phyloP scores from a whole-genome alignment of 2,888 invertebrate species.

The Nomada goodeniana region DNA sequence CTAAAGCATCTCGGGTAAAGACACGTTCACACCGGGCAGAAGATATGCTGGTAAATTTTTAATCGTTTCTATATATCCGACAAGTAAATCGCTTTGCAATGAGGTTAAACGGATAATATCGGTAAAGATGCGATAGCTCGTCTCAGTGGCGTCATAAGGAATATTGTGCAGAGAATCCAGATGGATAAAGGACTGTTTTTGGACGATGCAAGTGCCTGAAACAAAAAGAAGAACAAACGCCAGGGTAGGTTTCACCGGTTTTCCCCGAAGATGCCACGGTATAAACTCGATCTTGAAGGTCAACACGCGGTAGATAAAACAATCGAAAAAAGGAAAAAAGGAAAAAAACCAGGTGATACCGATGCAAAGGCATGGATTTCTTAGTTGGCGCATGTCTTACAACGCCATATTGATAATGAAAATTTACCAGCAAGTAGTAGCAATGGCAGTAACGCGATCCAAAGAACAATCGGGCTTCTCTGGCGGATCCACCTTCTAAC shows the following conservation, averaged over 20 bases:
- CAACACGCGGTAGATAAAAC: conserved; percentile 22
- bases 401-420: background rate
- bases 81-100: conserved; percentile 75
- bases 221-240: conserved; percentile 81
- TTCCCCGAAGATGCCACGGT: conserved; percentile 58
- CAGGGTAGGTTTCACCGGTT: conserved; percentile 73
- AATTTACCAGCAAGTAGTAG: conserved; percentile 86
- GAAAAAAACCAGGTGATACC: background rate
- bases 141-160: conserved; percentile 78
- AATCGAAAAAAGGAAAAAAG: background rate
- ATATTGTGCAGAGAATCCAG: conserved; percentile 81
- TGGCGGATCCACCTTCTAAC: conserved; percentile 70
- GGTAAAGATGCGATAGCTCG: conserved; percentile 78
- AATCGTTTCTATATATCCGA: conserved; percentile 76
- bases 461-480: conserved; percentile 75
- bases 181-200: conserved; percentile 80
- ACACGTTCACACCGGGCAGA: conserved; percentile 77
- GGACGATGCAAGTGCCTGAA: conserved; percentile 83
- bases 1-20: conserved; percentile 75
- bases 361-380: background rate
- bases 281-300: conserved; percentile 47
- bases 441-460: conserved; percentile 86
- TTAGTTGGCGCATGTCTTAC: conserved; percentile 1
- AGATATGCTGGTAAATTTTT: conserved; percentile 74
- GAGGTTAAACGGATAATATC: conserved; percentile 74